Percentiles rank a stretch among this genome's conserved stretches.
Conservation (phyloP, 2,888 invertebrate genomes). For the Melieria picta region DNA sequence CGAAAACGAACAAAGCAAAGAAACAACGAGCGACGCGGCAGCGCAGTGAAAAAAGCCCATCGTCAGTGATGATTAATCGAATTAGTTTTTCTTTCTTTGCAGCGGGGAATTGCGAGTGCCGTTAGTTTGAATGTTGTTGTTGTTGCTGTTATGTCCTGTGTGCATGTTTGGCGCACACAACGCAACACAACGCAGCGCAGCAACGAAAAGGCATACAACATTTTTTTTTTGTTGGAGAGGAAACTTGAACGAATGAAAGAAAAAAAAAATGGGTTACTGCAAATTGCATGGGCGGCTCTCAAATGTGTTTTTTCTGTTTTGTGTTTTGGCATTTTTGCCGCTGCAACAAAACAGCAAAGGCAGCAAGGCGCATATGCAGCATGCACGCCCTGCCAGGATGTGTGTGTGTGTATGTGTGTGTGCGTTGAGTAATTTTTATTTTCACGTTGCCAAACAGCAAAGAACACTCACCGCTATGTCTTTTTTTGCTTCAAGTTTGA, state of each 20-base stretch:
- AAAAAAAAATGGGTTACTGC: constrained; percentile 26
- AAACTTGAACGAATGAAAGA: constrained; percentile 5
- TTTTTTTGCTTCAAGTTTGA: too few relatives aligned
- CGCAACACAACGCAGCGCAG: constrained; percentile 20
- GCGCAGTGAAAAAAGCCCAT: constrained; percentile 14
- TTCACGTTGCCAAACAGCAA: neutral
- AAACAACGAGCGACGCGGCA: neutral
- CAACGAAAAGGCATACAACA: neutral
- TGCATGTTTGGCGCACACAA: constrained; percentile 37
- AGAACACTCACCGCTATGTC: neutral
- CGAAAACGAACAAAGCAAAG: neutral
- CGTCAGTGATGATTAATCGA: constrained; percentile 48
- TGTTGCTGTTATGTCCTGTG: constrained; percentile 11
- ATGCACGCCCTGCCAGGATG: too few relatives aligned
- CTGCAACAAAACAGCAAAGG: too few relatives aligned
- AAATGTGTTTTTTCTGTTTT: constrained; percentile 17
- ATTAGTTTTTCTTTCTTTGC: constrained; percentile 47
- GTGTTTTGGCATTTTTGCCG: constrained; percentile 7
- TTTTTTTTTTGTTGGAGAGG: constrained; percentile 12
- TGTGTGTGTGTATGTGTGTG: neutral
- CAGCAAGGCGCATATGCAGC: too few relatives aligned
- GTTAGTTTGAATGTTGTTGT: neutral
- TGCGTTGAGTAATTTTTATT: neutral
- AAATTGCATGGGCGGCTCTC: constrained; percentile 36
- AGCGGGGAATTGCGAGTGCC: constrained; percentile 19